These are phyloP conservation scores for Pseudopleuronectes americanus DNA, from an alignment of 2,797 vertebrate genomes.

Conservation along the genomic window DNA sequence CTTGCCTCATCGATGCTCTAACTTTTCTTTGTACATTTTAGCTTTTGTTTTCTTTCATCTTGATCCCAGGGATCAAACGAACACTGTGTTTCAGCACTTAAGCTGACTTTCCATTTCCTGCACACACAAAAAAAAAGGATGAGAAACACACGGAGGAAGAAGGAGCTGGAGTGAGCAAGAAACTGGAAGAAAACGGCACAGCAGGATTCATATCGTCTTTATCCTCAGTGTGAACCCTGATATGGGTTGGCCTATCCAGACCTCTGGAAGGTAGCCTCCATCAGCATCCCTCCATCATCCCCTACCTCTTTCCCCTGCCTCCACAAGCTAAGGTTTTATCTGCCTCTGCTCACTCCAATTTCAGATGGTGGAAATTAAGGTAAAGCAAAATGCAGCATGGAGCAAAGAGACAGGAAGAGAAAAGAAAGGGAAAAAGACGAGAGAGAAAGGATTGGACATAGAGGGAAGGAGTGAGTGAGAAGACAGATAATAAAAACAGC, in stretches of 20 bases:
- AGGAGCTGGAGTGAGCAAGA: background rate
- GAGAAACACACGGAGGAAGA: constrained; percentile 18
- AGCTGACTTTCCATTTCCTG: constrained; percentile 24
- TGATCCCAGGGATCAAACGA: constrained; percentile 29
- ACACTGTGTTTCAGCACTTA: constrained; percentile 20
- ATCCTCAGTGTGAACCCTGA: constrained; percentile 58
- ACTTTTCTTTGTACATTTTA: constrained; percentile 8
- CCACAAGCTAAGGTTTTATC: constrained; percentile 61
- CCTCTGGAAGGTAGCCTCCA: constrained; percentile 48
- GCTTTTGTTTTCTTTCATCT: constrained; percentile 30
- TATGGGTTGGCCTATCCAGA: constrained; percentile 60
- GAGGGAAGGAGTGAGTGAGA: constrained; percentile 26
- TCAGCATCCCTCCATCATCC: constrained; percentile 60
- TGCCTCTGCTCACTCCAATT: constrained; percentile 49
- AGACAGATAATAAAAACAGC: constrained; percentile 63
- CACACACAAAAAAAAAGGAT: constrained; percentile 18
- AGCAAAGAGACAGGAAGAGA: constrained; percentile 20
- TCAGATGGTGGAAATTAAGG: constrained; percentile 68
- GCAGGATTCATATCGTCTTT: constrained; percentile 60
- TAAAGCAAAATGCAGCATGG: constrained; percentile 51
- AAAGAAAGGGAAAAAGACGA: constrained; percentile 13
- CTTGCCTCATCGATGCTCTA: constrained; percentile 16
- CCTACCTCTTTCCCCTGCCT: constrained; percentile 39
- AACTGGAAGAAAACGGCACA: constrained; percentile 38
- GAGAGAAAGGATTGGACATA: constrained; percentile 29